Evolutionary conservation across 2,797 vertebrate genomes (phyloP), one percentile per base, ranked within the genome.

Genomic region (Chloroceryle amazona): DNA sequence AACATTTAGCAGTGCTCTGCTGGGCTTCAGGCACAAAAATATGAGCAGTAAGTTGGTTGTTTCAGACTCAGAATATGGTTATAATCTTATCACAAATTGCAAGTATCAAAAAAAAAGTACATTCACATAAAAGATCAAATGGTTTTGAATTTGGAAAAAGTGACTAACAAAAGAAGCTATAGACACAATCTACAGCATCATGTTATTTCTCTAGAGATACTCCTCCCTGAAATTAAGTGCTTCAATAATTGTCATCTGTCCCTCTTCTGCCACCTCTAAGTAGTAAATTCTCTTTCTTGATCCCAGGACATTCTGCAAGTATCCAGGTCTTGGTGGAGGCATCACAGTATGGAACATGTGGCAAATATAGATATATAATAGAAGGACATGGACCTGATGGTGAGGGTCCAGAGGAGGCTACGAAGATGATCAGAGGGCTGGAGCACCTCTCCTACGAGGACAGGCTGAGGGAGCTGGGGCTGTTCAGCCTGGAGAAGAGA

Each of bases 261-360:
- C 15, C 6, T 25, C 9, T 81, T 60, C 21, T 81, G 28, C 7
- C 49, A 74, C 11, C 7, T 44, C 0, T 23, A 76, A 74, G 4
- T 31, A 16, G 4, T 33, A 81, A 89, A 81, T 74, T 58, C 31
- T 49, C 12, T 71, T 66, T 49, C 6, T 47, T 81, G n/a, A 66
- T 23, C 15, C 23, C 1, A 5, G 5, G 14, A 51, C 10, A 46
- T 70, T 51, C 39, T 76, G 23, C 39, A 66, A 87, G 62, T 33
- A 73, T 12, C 2, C 16, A 55, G 14, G 2, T 70, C 26, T 60
- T 63, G 31, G 4, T 19, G 6, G 33, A 72, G 6, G 2, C 5
- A 31, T 55, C 29, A 23, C 2, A 6, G 0, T 51, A 42, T 16
- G 47, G 31, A 76, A 1, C 20, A 78, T 18, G 12, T 3, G 7